Conservation (phyloP, 2,797 vertebrate genomes). For the Percopsis omiscomaycus region DNA sequence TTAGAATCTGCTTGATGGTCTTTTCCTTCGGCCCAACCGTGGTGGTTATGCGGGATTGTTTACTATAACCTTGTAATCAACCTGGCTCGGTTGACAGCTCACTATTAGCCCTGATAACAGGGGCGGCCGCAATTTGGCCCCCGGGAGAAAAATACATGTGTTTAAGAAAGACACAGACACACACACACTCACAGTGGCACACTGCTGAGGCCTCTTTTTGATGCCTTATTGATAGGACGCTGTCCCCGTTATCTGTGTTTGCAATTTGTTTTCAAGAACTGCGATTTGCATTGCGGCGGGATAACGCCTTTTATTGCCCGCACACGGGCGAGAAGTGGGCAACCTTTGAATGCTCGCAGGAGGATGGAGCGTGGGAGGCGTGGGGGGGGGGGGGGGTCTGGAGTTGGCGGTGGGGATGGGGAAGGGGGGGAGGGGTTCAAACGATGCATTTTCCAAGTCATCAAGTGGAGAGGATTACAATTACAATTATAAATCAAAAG, state of each 20-base stretch:
- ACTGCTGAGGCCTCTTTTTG: slow-evolving; percentile 61
- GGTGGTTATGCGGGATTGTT: slow-evolving; percentile 81
- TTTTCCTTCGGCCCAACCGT: slow-evolving; percentile 59
- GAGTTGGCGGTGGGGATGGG: not conserved
- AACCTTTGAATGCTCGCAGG: slow-evolving; percentile 68
- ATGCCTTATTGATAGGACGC: slow-evolving; percentile 78
- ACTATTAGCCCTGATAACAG: slow-evolving; percentile 84
- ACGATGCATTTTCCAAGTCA: slow-evolving; percentile 81
- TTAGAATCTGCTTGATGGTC: slow-evolving; percentile 80
- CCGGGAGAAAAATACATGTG: slow-evolving; percentile 72
- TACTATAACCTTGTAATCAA: slow-evolving; percentile 87
- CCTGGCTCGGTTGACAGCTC: slow-evolving; percentile 78
- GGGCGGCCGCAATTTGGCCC: slow-evolving; percentile 80
- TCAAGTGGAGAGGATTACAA: slow-evolving; percentile 87
- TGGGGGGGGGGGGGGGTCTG: not conserved
- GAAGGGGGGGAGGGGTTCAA: slow-evolving; percentile 80
- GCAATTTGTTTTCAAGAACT: slow-evolving; percentile 92
- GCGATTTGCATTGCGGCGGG: slow-evolving; percentile 96
- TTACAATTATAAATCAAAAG: slow-evolving; percentile 94
- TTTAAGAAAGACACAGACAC: slow-evolving; percentile 23
- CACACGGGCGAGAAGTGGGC: slow-evolving; percentile 81
- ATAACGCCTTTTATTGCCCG: slow-evolving; percentile 91
- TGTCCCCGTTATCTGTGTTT: slow-evolving; percentile 83
- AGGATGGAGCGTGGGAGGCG: slow-evolving; percentile 30
- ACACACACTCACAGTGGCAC: slow-evolving; percentile 12